Evolutionary conservation across 2,797 vertebrate species (phyloP).

Genomic region (Arctocebus calabarensis): DNA sequence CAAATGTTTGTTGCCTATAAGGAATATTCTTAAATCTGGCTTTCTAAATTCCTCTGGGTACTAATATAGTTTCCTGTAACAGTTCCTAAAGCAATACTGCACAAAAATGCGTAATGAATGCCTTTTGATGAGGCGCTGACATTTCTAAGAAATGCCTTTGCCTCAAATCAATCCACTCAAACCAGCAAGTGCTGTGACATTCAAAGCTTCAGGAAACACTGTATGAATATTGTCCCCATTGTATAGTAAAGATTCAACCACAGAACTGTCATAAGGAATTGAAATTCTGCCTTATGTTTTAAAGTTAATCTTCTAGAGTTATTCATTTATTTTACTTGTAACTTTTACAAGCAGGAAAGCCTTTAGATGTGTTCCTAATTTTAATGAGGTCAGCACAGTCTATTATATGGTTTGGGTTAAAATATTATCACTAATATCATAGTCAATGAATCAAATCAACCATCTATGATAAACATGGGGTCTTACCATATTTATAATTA

Average conservation of each 20-base stretch:
- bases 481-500: not conserved
- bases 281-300: slow-evolving; percentile 58
- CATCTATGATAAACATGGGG: not conserved
- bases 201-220: slow-evolving; percentile 62
- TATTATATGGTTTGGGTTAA: slow-evolving; percentile 35
- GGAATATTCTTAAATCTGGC: slow-evolving; percentile 35
- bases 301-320: slow-evolving; percentile 49
- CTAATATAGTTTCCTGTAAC: not conserved
- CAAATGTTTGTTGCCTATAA: slow-evolving; percentile 27
- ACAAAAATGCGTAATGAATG: not conserved
- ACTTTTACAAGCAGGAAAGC: slow-evolving; percentile 12
- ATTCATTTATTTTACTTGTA: slow-evolving; percentile 64
- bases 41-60: slow-evolving; percentile 28
- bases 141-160: slow-evolving; percentile 61
- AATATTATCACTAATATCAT: not conserved
- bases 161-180: slow-evolving; percentile 32
- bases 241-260: slow-evolving; percentile 62
- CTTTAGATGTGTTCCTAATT: slow-evolving; percentile 31
- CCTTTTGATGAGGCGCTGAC: slow-evolving; percentile 37
- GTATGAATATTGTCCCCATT: slow-evolving; percentile 22
- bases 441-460: not conserved
- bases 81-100: not conserved
- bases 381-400: not conserved
- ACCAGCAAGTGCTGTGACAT: slow-evolving; percentile 48
- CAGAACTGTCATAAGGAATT: slow-evolving; percentile 58